Percentiles rank a stretch among this genome's conserved stretches.
phyloP scores from a whole-genome alignment of 2,888 invertebrate genomes.

The Polietes domitor region DNA sequence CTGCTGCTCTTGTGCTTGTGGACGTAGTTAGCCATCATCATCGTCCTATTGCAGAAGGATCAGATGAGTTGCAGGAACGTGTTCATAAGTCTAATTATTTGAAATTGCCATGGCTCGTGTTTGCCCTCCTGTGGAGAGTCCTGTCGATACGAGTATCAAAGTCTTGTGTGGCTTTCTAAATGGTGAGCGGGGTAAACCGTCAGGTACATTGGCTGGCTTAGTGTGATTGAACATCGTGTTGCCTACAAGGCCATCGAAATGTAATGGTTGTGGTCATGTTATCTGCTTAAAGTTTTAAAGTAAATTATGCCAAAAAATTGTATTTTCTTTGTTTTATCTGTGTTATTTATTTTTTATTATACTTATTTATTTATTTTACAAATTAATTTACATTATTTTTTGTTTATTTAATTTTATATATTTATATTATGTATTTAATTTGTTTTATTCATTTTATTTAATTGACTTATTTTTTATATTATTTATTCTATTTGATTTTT shows the following conservation, averaged over 20 bases:
- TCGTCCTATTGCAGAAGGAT: neutral
- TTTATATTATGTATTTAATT: no score
- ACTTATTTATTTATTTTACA: no score
- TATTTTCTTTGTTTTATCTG: no score
- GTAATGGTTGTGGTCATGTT: neutral
- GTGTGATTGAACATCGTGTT: neutral
- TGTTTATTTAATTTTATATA: no score
- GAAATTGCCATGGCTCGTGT: slow-evolving; percentile 2
- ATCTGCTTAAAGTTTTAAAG: no score
- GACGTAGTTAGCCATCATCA: neutral
- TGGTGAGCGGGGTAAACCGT: neutral
- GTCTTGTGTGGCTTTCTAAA: neutral
- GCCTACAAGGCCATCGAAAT: neutral
- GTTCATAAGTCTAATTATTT: slow-evolving; percentile 10
- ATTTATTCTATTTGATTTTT: no score
- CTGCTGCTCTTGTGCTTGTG: neutral
- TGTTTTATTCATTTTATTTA: no score
- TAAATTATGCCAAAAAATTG: no score
- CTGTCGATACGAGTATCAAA: neutral
- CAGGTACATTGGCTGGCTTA: neutral
- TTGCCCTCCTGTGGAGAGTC: neutral
- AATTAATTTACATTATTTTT: no score
- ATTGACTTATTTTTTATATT: no score
- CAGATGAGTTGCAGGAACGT: neutral
- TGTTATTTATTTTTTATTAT: no score